Percentiles rank a stretch among this genome's conserved stretches.
Conservation (phyloP, 1,140 invertebrate species). For the Pantala flavescens region DNA sequence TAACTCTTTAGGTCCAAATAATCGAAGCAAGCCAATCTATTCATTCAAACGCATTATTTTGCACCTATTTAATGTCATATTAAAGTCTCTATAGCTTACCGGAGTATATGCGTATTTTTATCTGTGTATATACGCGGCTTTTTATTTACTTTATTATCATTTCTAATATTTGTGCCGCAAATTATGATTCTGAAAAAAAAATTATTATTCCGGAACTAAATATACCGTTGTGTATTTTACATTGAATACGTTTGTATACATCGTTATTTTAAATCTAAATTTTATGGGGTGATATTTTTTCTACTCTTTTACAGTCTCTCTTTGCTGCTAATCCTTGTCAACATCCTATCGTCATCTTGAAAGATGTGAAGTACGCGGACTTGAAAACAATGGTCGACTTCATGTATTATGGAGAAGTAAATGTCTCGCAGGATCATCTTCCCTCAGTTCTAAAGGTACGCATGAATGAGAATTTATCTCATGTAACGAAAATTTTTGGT, state of each 20-base stretch:
- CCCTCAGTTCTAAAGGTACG: constrained; percentile 66
- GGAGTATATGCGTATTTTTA: too few species aligned
- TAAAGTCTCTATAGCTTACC: too few species aligned
- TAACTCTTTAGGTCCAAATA: background rate
- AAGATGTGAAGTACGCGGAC: constrained; percentile 76
- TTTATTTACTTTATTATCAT: too few species aligned
- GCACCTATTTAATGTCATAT: too few species aligned
- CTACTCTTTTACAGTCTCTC: constrained; percentile 48
- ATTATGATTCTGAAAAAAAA: too few species aligned
- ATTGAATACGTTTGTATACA: constrained; percentile 12
- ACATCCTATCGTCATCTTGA: constrained; percentile 81
- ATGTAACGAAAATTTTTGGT: background rate
- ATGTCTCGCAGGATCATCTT: constrained; percentile 77
- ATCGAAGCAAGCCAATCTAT: background rate
- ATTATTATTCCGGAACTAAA: too few species aligned
- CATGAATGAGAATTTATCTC: background rate
- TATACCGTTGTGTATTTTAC: too few species aligned
- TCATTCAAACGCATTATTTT: background rate
- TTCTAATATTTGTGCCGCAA: too few species aligned
- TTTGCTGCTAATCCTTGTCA: constrained; percentile 73
- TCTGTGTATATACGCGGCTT: too few species aligned
- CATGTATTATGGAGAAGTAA: constrained; percentile 87
- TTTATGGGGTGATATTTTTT: too few species aligned
- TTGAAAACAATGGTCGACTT: constrained; percentile 82
- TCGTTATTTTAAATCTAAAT: background rate